Base-by-base conservation (phyloP, 2,797 vertebrate species). In the Acrocephalus scirpaceus region DNA sequence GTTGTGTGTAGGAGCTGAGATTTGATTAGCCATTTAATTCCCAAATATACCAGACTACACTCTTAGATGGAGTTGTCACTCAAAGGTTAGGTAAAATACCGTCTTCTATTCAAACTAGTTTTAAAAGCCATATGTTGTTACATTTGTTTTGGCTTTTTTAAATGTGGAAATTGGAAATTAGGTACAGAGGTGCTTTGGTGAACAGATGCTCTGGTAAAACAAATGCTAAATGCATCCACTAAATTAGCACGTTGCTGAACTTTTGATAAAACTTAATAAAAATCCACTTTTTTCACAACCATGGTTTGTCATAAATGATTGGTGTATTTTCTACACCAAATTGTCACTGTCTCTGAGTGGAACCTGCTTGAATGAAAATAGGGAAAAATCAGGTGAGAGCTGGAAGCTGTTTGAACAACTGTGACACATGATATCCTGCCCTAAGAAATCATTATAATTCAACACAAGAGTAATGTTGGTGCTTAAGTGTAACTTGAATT, bases 401-500 rank as follows among this genome's bases (percentile, higher is more conserved):
- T 94, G 57, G 56, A 27, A 71, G 61, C 51, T 88, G 36, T 81
- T 92, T 92, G 50, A 81, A 78, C 45, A 93, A 79, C 40, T 48
- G 27, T 66, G 50, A 83, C 65, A 93, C 17, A 40, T 47, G 48
- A 45, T 78, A 67, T 66, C 47, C 38, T 30, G 11, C 71, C 47
- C 18, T 66, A 82, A 83, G 80, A 87, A 93, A 83, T 62, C 16
- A 83, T 79, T 88, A 29, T 79, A 54, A 76, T 62, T 64, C 65
- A 76, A 47, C 23, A 88, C 32, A 67, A 92, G 50, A 51, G 30
- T 69, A 91, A 75, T n/a, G 5, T 38, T 86, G 17, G 10, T 90
- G 23, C 44, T 75, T 50, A 88, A 92, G 70, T 71, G 42, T 44
- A 81, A 32, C 85, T 86, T 91, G 62, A 93, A 88, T 94, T 95